A percentile compares a stretch with the other conserved stretches of the same genome.
Evolutionary conservation across 2,888 invertebrate species (phyloP).

Genomic region (Lysandra bellargus): DNA sequence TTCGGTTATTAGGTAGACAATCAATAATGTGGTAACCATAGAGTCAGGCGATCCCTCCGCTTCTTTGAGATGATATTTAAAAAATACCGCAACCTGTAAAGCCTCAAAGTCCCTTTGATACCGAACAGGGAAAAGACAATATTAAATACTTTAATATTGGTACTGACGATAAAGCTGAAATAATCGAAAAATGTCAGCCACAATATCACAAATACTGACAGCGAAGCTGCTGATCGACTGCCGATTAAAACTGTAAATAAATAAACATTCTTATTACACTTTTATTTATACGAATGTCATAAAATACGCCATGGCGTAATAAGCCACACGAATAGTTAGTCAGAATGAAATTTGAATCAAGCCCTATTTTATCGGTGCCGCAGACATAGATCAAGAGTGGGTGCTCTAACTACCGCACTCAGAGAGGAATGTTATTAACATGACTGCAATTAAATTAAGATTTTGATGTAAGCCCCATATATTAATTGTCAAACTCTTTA

Average conservation of each 20-base stretch:
- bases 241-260: not conserved
- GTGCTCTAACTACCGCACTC: too few relatives aligned
- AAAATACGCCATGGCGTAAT: too few relatives aligned
- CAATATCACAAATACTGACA: not conserved
- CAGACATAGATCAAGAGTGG: too few relatives aligned
- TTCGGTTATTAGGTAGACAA: not conserved
- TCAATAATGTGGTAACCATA: not conserved
- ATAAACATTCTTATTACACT: too few relatives aligned
- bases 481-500: too few relatives aligned
- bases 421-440: too few relatives aligned
- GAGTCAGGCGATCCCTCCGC: not conserved
- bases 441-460: too few relatives aligned
- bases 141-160: not conserved
- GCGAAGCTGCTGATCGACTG: not conserved
- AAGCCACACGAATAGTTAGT: too few relatives aligned
- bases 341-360: too few relatives aligned
- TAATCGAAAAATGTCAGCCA: not conserved
- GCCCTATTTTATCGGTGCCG: too few relatives aligned
- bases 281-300: too few relatives aligned
- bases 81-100: not conserved
- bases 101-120: conserved; percentile 3
- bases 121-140: not conserved
- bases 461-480: too few relatives aligned
- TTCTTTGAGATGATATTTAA: not conserved
- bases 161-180: not conserved